Conservation (phyloP, 2,113 vertebrate species). For the Orientallactaga bullata region DNA sequence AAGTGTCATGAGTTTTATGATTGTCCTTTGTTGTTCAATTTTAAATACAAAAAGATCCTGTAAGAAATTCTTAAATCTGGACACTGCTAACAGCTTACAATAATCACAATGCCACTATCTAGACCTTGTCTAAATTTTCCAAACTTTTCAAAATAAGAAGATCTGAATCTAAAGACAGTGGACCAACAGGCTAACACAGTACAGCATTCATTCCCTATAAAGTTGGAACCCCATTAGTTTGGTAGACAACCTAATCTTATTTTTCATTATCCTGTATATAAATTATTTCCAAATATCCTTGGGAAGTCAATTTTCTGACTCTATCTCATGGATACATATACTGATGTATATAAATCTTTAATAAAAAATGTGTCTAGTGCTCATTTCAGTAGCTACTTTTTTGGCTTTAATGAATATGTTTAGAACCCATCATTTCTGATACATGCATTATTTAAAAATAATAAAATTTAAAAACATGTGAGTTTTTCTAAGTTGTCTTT, state of each 20-base stretch:
- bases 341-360: not conserved
- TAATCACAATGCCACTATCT: slow-evolving; percentile 22
- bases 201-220: not conserved
- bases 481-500: slow-evolving; percentile 27
- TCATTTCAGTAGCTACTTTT: not conserved
- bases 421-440: slow-evolving; percentile 13
- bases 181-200: not conserved
- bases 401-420: not conserved
- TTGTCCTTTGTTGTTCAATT: slow-evolving; percentile 21
- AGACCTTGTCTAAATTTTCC: slow-evolving; percentile 41
- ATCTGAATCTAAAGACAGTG: slow-evolving; percentile 15
- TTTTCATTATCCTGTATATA: slow-evolving; percentile 46
- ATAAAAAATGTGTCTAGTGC: not conserved
- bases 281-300: slow-evolving; percentile 39
- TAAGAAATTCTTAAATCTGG: slow-evolving; percentile 40
- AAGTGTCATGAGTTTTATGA: slow-evolving; percentile 30
- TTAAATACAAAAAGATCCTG: slow-evolving; percentile 38
- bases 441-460: slow-evolving; percentile 35
- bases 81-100: slow-evolving; percentile 44
- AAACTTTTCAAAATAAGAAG: slow-evolving; percentile 38
- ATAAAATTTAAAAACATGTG: not conserved
- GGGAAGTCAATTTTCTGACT: slow-evolving; percentile 10
- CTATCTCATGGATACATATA: not conserved
- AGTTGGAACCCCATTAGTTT: not conserved
- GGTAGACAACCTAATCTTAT: slow-evolving; percentile 14